These are phyloP conservation scores for Echiichthys vipera DNA, from an alignment of 2,797 vertebrate genomes.

Conservation along the genomic window DNA sequence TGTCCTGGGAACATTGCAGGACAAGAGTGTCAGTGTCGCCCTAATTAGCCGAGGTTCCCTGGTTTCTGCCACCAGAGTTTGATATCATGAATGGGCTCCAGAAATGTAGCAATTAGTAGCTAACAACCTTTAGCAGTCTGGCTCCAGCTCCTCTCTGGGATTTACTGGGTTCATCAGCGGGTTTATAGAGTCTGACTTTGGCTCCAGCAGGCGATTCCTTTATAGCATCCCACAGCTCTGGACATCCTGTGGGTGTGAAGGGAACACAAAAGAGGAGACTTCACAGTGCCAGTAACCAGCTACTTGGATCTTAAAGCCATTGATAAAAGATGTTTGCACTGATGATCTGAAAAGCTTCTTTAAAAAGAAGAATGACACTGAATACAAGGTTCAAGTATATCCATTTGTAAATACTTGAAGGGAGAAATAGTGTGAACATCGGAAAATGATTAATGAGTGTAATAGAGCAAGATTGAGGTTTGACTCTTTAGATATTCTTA, in stretches of 20 bases:
- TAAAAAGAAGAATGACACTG: slow-evolving; percentile 11
- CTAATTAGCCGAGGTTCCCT: slow-evolving; percentile 77
- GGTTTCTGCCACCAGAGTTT: slow-evolving; percentile 75
- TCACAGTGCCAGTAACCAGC: slow-evolving; percentile 58
- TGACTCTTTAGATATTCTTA: slow-evolving; percentile 31
- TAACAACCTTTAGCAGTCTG: slow-evolving; percentile 74
- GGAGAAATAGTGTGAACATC: slow-evolving; percentile 5
- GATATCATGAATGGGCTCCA: slow-evolving; percentile 79
- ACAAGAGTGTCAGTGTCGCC: slow-evolving; percentile 77
- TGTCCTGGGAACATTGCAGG: slow-evolving; percentile 76
- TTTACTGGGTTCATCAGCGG: slow-evolving; percentile 83
- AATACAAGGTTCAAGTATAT: slow-evolving; percentile 24
- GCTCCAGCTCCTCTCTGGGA: slow-evolving; percentile 57
- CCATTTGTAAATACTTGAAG: slow-evolving; percentile 6
- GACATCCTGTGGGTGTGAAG: slow-evolving; percentile 76
- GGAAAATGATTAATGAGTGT: slow-evolving; percentile 20
- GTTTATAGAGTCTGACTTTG: slow-evolving; percentile 84
- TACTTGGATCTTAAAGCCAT: slow-evolving; percentile 46
- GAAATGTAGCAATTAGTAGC: slow-evolving; percentile 85
- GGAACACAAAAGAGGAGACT: slow-evolving; percentile 64
- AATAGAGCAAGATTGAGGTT: slow-evolving; percentile 22
- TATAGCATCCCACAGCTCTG: slow-evolving; percentile 62
- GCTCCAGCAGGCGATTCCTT: slow-evolving; percentile 73
- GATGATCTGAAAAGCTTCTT: slow-evolving; percentile 30
- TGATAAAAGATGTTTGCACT: slow-evolving; percentile 57